Evolutionary conservation across 2,797 vertebrate genomes (phyloP).

Genomic region (Macroramphosus scolopax): DNA sequence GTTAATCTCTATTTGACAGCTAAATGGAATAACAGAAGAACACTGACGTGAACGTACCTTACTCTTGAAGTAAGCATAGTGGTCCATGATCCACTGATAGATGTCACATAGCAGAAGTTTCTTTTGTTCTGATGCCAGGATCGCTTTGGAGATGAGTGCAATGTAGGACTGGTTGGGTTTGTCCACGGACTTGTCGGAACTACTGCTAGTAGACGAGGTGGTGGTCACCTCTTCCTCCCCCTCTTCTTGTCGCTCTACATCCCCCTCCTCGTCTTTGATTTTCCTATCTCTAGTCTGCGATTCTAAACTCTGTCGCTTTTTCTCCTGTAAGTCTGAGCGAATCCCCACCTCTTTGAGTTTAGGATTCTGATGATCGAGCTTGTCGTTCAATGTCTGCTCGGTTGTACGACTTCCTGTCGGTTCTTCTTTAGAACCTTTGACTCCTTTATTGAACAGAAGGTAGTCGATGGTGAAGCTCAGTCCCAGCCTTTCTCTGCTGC

Average conservation of each 20-base stretch:
- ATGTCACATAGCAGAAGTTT: constrained; percentile 85
- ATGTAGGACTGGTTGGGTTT: constrained; percentile 85
- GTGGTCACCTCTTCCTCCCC: constrained; percentile 55
- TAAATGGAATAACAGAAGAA: neutral
- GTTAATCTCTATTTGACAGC: neutral
- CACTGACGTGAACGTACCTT: constrained; percentile 70
- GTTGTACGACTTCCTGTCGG: constrained; percentile 36
- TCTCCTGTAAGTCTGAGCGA: constrained; percentile 34
- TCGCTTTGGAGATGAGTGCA: constrained; percentile 84
- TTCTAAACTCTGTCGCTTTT: constrained; percentile 40
- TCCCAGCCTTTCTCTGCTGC: constrained; percentile 66
- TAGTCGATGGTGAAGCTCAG: constrained; percentile 83
- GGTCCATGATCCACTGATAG: constrained; percentile 89
- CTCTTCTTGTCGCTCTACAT: constrained; percentile 41
- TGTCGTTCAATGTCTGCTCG: constrained; percentile 34
- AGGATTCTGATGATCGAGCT: constrained; percentile 49
- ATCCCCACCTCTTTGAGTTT: constrained; percentile 46
- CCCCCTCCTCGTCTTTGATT: constrained; percentile 49
- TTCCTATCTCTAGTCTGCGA: constrained; percentile 30
- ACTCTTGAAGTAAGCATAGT: constrained; percentile 85
- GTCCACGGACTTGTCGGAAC: constrained; percentile 54
- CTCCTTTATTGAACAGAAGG: constrained; percentile 77
- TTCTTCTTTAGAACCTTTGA: constrained; percentile 57
- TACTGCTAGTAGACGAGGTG: constrained; percentile 29
- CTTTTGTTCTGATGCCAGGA: constrained; percentile 82